Conservation (phyloP, 2,888 invertebrate species). For the Geophilus truncorum region DNA sequence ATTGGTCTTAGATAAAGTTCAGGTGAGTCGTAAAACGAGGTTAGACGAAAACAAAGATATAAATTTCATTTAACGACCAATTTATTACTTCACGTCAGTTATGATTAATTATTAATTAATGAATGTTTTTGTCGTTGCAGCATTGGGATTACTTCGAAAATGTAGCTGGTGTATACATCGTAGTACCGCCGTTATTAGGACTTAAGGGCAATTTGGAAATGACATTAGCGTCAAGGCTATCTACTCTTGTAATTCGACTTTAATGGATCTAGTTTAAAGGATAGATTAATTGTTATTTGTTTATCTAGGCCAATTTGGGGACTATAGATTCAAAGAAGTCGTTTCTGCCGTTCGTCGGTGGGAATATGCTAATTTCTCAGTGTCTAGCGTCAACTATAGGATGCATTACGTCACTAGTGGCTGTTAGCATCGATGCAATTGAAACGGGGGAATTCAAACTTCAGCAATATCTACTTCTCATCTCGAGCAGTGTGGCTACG, state of each 20-base stretch:
- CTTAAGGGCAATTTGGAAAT: slow-evolving; percentile 27
- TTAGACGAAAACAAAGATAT: too few relatives aligned
- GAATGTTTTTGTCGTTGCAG: slow-evolving; percentile 43
- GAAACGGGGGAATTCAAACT: slow-evolving; percentile 56
- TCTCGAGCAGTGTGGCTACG: slow-evolving; percentile 79
- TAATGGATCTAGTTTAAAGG: background rate
- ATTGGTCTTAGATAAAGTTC: slow-evolving; percentile 73
- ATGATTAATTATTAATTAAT: too few relatives aligned
- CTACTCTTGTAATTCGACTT: background rate
- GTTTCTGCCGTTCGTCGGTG: slow-evolving; percentile 49
- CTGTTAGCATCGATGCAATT: slow-evolving; percentile 61
- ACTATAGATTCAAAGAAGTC: slow-evolving; percentile 50
- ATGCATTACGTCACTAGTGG: slow-evolving; percentile 75
- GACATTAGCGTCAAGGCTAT: slow-evolving; percentile 27
- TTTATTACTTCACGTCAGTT: too few relatives aligned
- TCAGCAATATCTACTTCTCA: slow-evolving; percentile 72
- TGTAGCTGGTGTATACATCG: background rate
- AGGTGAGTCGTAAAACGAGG: slow-evolving; percentile 56
- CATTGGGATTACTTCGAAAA: slow-evolving; percentile 52
- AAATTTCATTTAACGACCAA: too few relatives aligned
- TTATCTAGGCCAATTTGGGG: slow-evolving; percentile 52
- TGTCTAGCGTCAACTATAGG: slow-evolving; percentile 81
- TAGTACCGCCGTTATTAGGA: slow-evolving; percentile 7
- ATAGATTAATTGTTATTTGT: slow-evolving; percentile 30
- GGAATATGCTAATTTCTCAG: slow-evolving; percentile 52